Evolutionary conservation across 2,888 invertebrate species (phyloP), one percentile per base, ranked within the genome.

Genomic region (Rhogogaster chlorosoma): DNA sequence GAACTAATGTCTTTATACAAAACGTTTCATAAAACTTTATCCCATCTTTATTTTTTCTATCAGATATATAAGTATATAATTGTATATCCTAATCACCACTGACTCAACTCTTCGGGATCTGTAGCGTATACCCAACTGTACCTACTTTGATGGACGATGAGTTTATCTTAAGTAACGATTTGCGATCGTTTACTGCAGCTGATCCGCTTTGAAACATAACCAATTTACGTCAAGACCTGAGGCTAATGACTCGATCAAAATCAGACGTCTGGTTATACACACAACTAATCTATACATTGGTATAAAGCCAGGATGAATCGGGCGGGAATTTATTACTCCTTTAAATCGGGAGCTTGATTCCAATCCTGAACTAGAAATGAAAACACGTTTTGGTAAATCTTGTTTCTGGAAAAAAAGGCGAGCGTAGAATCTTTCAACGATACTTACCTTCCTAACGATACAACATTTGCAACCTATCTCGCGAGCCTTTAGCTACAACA

Each of bases 161-260:
- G 26, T 15, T 26, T 29, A 67, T 73, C 38, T 73, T n/a, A 10
- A 42, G 22, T 42, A 22, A n/a, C 7, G 38, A 73, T 73, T 42
- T 42, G 0, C n/a, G 38, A 73, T 73, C 71, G 42, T 73, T 73
- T 42, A 73, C 6, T 42, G 18, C 38, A 38, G 18, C 75, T 26
- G 75, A 77, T 77, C 29, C 49, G 32, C 18, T 45, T 32, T 15
- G 26, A 77, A 77, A 53, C 45, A 49, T 53, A 32, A 49, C 7
- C 45, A 77, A 77, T 77, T 77, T 77, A 1, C 53, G 29, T 15
- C 22, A 53, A 77, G 53, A 49, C 15, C 18, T 18, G 18, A 77
- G 29, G 29, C 42, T 22, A 77, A 26, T 49, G 75, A 77, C 75
- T 29, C 75, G 29, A 29, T 49, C 49, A 73, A 38, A 73, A 42